Evolutionary conservation across 2,888 invertebrate genomes (phyloP), one percentile per base, ranked within the genome.

Genomic region (Pogonocherus hispidulus): DNA sequence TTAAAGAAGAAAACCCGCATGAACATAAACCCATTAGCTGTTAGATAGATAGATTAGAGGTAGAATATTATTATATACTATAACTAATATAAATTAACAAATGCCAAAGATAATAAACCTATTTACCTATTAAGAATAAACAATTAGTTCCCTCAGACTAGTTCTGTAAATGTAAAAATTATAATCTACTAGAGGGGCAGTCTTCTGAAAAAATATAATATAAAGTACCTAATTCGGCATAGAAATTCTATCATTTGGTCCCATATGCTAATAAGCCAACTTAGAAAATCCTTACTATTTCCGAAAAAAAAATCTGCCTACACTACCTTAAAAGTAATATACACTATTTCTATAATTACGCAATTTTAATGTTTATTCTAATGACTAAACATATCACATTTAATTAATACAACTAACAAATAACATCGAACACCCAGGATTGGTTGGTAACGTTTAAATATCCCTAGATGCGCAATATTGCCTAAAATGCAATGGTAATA

Each of bases 321-420:
- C 52, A 6, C 16, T 52, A 52, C 52, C 32, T 16, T 52, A 32
- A 8, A 5, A 6, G n/a, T 27, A 46, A 5, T 16, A 18, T 47
- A 59, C 41, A 6, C 19, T 55, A 57, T 14, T 22, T n/a, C 44
- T 14, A 47, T 16, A 59, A 47, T 32, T 59, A 27, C 8, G 32
- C 27, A 47, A 51, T 20, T 54, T 57, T 37, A 65, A 67, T 69
- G 23, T 57, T 64, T 71, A 70, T 57, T 66, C 67, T 73, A 77
- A 67, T 73, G 76, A 76, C 76, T 77, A 77, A 76, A 75, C 52
- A 76, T 76, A 77, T 77, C 77, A 77, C 77, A 77, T 76, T 76
- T 51, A 76, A 72, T 74, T 73, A 70, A 73, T 71, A 67, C 69
- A 71, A 59, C 19, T 46, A 65, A 55, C 54, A 62, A 54, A n/a